Base-by-base conservation (phyloP, 2,888 invertebrate species). In the Abscondita cerata region DNA sequence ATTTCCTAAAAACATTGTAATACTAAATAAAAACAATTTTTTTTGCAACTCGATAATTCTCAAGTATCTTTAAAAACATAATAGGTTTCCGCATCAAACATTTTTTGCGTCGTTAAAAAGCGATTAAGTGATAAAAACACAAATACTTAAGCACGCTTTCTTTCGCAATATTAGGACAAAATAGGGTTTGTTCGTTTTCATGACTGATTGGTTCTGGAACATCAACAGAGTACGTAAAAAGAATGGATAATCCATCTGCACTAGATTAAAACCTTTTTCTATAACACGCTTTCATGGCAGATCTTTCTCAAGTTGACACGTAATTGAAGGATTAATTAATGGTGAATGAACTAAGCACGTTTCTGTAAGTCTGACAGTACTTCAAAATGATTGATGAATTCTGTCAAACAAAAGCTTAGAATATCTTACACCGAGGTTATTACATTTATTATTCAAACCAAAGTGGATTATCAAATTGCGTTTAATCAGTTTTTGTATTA, bases 41-140 rank as follows among this genome's bases (percentile, higher is more conserved):
- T 19, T 18, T 48, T 18, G 4, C 6, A 47, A 48, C 15, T 48
- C 12, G 13, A 36, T 33, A 36, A 51, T 52, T 52, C 51, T 33
- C 34, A 59, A 59, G 46, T 36, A 52, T 31, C 34, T 62, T 62
- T 57, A 13, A 52, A 52, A 64, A 60, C 50, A 64, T 60, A 64
- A 64, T 64, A 57, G 60, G 52, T 52, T 56, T 57, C 53, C 18
- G 56, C 60, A 53, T 52, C 55, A 56, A 56, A 59, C 53, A 38
- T 18, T 60, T 60, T 52, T 59, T 60, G 56, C 56, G 50, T 64
- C 64, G 60, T 64, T 64, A 64, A 64, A 64, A 64, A 64, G 59
- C 64, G 55, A 64, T 64, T 64, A 64, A 59, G 56, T 64, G 64
- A 57, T 60, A 64, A 64, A 64, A 64, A 64, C 60, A 64, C 59